Evolutionary conservation across 2,797 vertebrate genomes (phyloP), one percentile per base, ranked within the genome.

Genomic region (Thalassophryne amazonica): DNA sequence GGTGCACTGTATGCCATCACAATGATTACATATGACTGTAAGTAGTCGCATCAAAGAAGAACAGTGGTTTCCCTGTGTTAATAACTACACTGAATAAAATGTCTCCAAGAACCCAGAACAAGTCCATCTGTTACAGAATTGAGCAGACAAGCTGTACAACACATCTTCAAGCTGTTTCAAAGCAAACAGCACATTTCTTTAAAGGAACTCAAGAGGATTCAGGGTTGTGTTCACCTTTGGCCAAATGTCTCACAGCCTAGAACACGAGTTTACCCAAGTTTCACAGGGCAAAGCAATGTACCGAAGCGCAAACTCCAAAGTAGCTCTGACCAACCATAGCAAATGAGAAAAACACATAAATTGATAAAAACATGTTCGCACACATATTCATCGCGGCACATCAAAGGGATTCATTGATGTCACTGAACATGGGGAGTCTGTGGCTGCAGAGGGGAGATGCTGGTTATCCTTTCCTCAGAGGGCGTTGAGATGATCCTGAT

Each of bases 381-480:
- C 84, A 85, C 76, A 85, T 80, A 85, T 86, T 86, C 86, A 83
- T 88, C 81, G 84, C 60, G 73, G 60, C 64, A 87, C 85, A 86
- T 92, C 89, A 91, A 92, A 92, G 64, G 83, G 81, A 85, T 86
- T 89, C 86, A 88, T 87, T 92, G 88, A 91, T 87, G 87, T 88
- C 89, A 73, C 88, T 83, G 86, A 89, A 88, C 62, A 80, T 74
- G 80, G 80, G 78, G 84, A 83, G 79, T 73, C 50, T 73, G 69
- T 48, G 71, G 82, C 71, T 76, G 57, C 71, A 75, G 77, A 76
- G 81, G 65, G 77, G 78, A 80, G 78, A 83, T 84, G 83, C 72
- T 81, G 83, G 85, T 86, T 89, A 76, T 86, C 82, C 83, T 86
- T 85, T 76, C 85, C 90, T 91, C 89, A 88, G 86, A 88, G 89